These are phyloP conservation scores for Drosophila rellima DNA, from an alignment of 2,888 invertebrate genomes.

Conservation along the genomic window DNA sequence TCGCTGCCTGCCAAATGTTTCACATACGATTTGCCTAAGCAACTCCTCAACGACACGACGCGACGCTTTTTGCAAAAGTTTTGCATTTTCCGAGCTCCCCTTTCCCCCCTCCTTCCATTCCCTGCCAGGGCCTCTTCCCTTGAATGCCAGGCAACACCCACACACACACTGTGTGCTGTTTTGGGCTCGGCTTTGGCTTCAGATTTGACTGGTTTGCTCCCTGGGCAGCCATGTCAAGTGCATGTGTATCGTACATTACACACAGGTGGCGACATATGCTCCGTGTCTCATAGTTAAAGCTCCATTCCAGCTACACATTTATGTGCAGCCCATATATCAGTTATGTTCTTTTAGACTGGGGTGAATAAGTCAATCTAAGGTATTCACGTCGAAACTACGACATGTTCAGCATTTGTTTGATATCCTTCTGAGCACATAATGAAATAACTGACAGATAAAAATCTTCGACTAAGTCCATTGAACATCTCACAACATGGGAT, in stretches of 20 bases:
- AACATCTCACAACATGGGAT: not conserved
- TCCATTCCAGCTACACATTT: constrained; percentile 25
- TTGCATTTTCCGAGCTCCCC: constrained; percentile 67
- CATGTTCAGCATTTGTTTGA: not conserved
- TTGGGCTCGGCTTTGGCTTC: constrained; percentile 5
- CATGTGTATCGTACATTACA: constrained; percentile 74
- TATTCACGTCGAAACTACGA: constrained; percentile 1
- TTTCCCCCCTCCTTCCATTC: not conserved
- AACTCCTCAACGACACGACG: constrained; percentile 52
- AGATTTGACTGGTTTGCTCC: constrained; percentile 19
- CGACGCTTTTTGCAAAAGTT: constrained; percentile 62
- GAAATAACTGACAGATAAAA: not conserved
- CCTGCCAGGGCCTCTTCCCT: not conserved
- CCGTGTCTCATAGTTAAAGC: constrained; percentile 73
- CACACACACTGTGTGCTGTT: constrained; percentile 10
- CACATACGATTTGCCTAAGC: constrained; percentile 82
- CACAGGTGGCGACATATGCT: constrained; percentile 78
- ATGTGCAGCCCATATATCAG: constrained; percentile 45
- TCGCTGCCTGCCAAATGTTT: constrained; percentile 85
- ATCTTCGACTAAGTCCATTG: not conserved
- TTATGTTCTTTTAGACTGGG: constrained; percentile 15
- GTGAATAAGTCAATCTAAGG: constrained; percentile 21
- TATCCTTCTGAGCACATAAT: not conserved
- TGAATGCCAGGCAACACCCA: constrained; percentile 16
- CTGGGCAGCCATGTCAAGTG: constrained; percentile 57